These are phyloP conservation scores for Gryllus longicercus DNA, from an alignment of 2,888 invertebrate species.

Conservation along the genomic window DNA sequence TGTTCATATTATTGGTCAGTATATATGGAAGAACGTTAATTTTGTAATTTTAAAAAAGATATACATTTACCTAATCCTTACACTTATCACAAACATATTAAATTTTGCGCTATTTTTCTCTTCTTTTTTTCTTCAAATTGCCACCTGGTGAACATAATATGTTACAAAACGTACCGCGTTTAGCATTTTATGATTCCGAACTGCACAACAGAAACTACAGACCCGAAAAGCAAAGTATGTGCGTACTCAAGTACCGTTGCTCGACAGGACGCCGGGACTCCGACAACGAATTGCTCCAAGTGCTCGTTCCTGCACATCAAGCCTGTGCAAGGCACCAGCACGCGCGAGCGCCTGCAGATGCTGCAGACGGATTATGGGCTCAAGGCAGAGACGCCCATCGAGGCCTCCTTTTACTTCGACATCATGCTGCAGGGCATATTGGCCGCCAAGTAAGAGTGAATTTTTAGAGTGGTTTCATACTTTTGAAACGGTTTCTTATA, in stretches of 20 bases:
- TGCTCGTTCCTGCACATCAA: conserved; percentile 72
- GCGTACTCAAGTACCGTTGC: too few relatives aligned
- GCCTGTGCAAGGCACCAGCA: conserved; percentile 66
- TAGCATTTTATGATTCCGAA: too few relatives aligned
- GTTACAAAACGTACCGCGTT: too few relatives aligned
- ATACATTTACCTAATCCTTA: background rate
- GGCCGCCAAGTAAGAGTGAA: conserved; percentile 62
- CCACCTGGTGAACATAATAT: too few relatives aligned
- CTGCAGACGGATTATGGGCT: conserved; percentile 67
- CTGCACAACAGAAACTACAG: too few relatives aligned
- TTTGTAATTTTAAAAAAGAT: background rate
- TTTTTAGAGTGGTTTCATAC: background rate
- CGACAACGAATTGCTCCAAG: conserved; percentile 72
- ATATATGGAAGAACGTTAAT: background rate
- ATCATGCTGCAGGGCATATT: conserved; percentile 69
- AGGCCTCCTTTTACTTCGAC: conserved; percentile 86
- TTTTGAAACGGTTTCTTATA: background rate
- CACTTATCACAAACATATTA: conserved; percentile 20
- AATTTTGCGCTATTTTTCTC: too few relatives aligned
- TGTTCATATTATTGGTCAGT: background rate
- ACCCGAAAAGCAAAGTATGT: too few relatives aligned
- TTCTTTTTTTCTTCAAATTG: too few relatives aligned
- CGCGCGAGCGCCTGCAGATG: conserved; percentile 66
- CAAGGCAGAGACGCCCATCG: conserved; percentile 69
- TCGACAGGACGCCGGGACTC: conserved; percentile 60